These are phyloP conservation scores for Leguminivora glycinivorella DNA, from an alignment of 1,140 invertebrate species.

Conservation along the genomic window DNA sequence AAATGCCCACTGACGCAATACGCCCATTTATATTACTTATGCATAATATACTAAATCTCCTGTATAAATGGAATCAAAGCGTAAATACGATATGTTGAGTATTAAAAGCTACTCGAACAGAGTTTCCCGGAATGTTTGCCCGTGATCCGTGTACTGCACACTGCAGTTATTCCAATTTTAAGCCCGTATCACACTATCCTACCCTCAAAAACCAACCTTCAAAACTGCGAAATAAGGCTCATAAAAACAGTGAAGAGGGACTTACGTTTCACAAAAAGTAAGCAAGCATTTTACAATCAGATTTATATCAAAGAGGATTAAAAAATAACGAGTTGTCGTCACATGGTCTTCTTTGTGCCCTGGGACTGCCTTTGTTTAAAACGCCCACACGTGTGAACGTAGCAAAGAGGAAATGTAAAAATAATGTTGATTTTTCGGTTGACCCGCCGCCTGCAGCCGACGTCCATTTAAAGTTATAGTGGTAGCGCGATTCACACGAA, in stretches of 20 bases:
- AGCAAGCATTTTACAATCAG: slow-evolving; percentile 50
- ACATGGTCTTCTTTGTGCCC: slow-evolving; percentile 44
- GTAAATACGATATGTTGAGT: not conserved
- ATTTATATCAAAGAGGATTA: slow-evolving; percentile 57
- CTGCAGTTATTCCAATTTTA: not conserved
- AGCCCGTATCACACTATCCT: not conserved
- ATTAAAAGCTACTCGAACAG: not conserved
- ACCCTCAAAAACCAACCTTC: not conserved
- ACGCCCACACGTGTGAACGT: slow-evolving; percentile 32
- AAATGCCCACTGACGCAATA: not conserved
- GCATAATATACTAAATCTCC: not conserved
- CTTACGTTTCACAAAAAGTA: not conserved
- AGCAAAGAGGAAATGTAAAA: slow-evolving; percentile 15
- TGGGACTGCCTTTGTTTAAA: slow-evolving; percentile 48
- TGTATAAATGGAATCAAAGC: not conserved
- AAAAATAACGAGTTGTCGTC: slow-evolving; percentile 60
- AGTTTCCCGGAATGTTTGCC: not conserved
- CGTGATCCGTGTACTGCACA: not conserved
- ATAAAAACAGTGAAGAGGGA: not conserved
- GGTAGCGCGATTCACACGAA: not conserved
- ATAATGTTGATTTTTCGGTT: slow-evolving; percentile 17
- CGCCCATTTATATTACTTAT: not conserved
- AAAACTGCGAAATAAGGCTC: not conserved
- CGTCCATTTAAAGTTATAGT: not conserved
- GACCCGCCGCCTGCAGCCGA: not conserved